Base-by-base conservation (phyloP, 2,888 invertebrate genomes). In the Tipula vernalis region DNA sequence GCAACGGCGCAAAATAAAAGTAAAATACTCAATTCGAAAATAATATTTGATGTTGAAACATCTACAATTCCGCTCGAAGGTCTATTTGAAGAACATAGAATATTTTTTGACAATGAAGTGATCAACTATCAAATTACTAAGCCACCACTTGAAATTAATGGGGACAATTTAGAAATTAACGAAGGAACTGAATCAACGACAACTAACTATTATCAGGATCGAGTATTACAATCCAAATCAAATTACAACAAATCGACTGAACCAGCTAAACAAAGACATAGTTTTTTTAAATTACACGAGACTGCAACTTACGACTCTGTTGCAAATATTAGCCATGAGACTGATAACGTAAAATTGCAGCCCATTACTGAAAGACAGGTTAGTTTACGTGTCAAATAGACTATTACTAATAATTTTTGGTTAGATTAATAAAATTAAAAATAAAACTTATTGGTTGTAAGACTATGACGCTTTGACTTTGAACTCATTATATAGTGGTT, bases 21-120 rank as follows among this genome's bases (percentile, higher is more conserved):
- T 88, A 91, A 91, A 44, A 91, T 92, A 0, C 89, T 90, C 2
- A 91, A 92, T 87, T 91, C 92, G 0, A 91, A 91, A 86, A 90
- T 90, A 0, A 89, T 91, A 86, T 89, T 90, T 36, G 90, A 90
- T 42, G 89, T 92, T 8, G 94, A 95, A 90, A 93, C 94, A 0
- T 95, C 95, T 0, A 95, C 95, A 0, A 93, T 95, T 88, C 91
- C 95, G 12, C 90, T 95, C 88, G 94, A 95, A 91, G 94, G 93
- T 1, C 91, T 95, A 8, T 95, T 95, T 89, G 15, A 86, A 57
- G 13, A 42, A 57, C 28, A 28, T 28, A 28, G 28, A 28, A 28
- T 28, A 28, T 28, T 28, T 28, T 28, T 28, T 28, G 36, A 57
- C 2, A 39, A 51, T 57, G 39, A 86, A 86, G 51, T 15, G n/a